A percentile compares a stretch with the other conserved stretches of the same genome.
phyloP scores from a whole-genome alignment of 1,140 invertebrate genomes.

The Magallana gigas region DNA sequence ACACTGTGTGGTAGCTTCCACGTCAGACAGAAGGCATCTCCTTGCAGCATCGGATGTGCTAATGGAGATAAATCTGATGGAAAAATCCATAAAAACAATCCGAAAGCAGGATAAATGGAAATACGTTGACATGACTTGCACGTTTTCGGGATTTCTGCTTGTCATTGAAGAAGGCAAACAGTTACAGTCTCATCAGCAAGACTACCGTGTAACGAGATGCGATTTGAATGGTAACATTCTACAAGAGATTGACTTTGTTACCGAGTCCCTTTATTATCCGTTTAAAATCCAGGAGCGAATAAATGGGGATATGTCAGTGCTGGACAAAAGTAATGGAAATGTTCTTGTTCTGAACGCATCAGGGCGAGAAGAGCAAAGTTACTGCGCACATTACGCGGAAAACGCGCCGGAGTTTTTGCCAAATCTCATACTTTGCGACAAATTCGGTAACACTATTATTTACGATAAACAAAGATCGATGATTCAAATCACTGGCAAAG shows the following conservation, averaged over 20 bases:
- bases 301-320: background rate
- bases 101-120: background rate
- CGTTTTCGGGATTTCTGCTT: background rate
- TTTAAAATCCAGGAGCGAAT: background rate
- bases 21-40: background rate
- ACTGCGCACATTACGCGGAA: background rate
- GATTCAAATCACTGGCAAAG: background rate
- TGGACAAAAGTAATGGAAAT: background rate
- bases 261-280: background rate
- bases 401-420: background rate
- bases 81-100: background rate
- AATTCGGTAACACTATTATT: background rate
- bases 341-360: background rate
- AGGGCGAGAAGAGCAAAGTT: background rate
- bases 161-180: background rate
- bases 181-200: background rate
- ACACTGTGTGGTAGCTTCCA: background rate
- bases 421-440: background rate
- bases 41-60: background rate
- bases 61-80: background rate
- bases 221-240: background rate
- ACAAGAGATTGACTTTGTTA: background rate
- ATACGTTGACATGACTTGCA: background rate
- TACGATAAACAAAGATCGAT: background rate
- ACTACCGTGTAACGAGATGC: background rate